Evolutionary conservation across 2,797 vertebrate species (phyloP).

Genomic region (Podarcis siculus): DNA sequence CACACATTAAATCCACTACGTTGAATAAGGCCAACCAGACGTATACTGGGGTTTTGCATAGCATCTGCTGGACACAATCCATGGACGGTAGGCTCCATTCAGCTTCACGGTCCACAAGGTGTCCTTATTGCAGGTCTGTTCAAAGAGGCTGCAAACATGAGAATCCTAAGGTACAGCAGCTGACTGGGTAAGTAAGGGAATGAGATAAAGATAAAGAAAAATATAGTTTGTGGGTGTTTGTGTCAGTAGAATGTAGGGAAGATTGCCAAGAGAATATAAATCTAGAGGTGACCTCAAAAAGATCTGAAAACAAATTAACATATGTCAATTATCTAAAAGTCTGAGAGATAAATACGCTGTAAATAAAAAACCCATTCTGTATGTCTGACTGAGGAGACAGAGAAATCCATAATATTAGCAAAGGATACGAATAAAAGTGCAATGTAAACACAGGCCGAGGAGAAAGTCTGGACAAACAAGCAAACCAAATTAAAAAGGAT

Average conservation of each 20-base stretch:
- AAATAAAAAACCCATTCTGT: background rate
- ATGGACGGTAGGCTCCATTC: background rate
- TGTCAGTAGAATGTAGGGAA: background rate
- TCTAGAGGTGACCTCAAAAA: background rate
- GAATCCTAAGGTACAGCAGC: background rate
- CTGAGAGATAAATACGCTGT: conserved; percentile 22
- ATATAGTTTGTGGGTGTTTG: background rate
- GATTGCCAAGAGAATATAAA: background rate
- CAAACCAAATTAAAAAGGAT: background rate
- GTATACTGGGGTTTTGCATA: background rate
- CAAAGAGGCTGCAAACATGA: background rate
- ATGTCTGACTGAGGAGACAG: background rate
- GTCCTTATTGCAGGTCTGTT: background rate
- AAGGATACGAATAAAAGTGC: background rate
- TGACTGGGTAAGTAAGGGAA: background rate
- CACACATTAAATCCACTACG: background rate
- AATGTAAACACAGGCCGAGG: background rate
- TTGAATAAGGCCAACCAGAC: background rate
- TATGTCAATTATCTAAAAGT: conserved; percentile 19
- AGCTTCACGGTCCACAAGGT: background rate
- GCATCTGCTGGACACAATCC: background rate
- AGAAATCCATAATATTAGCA: conserved; percentile 5
- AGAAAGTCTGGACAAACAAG: background rate
- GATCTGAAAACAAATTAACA: conserved; percentile 23
- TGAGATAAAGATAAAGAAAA: background rate